Conservation (phyloP, 2,888 invertebrate species). For the Acrobasis consociella region DNA sequence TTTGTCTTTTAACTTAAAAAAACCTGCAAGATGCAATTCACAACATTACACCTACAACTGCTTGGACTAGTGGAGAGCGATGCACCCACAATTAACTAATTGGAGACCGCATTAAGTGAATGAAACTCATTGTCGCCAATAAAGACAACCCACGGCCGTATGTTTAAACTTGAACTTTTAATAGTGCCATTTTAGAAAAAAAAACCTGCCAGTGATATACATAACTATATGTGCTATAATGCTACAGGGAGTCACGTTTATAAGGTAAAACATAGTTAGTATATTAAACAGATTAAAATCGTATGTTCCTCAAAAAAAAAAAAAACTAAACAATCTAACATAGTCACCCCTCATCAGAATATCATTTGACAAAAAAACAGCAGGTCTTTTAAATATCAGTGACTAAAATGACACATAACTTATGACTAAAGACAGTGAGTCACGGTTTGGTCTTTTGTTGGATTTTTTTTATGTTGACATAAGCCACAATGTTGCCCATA, state of each 20-base stretch:
- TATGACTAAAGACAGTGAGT: slow-evolving; percentile 13
- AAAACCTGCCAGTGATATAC: too few species aligned
- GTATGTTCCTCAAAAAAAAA: too few species aligned
- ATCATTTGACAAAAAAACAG: too few species aligned
- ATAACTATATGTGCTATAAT: too few species aligned
- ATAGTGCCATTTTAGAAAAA: too few species aligned
- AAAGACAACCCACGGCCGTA: slow-evolving; percentile 54
- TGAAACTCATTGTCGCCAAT: slow-evolving; percentile 52
- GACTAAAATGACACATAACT: slow-evolving; percentile 8
- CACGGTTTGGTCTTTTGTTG: not conserved
- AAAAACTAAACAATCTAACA: too few species aligned
- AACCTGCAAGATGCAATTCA: not conserved
- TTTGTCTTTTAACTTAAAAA: not conserved
- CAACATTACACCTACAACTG: slow-evolving; percentile 26
- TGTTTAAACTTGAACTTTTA: slow-evolving; percentile 31
- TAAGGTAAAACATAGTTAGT: too few species aligned
- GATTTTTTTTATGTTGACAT: not conserved
- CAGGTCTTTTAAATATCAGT: slow-evolving; percentile 2
- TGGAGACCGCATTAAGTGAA: slow-evolving; percentile 51
- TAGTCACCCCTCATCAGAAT: too few species aligned
- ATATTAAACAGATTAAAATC: too few species aligned
- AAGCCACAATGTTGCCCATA: slow-evolving; percentile 4
- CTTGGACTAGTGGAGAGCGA: slow-evolving; percentile 36
- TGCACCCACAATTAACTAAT: slow-evolving; percentile 65
- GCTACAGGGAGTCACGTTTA: too few species aligned